phyloP scores from a whole-genome alignment of 2,113 vertebrate genomes.

The Oreochromis niloticus region DNA sequence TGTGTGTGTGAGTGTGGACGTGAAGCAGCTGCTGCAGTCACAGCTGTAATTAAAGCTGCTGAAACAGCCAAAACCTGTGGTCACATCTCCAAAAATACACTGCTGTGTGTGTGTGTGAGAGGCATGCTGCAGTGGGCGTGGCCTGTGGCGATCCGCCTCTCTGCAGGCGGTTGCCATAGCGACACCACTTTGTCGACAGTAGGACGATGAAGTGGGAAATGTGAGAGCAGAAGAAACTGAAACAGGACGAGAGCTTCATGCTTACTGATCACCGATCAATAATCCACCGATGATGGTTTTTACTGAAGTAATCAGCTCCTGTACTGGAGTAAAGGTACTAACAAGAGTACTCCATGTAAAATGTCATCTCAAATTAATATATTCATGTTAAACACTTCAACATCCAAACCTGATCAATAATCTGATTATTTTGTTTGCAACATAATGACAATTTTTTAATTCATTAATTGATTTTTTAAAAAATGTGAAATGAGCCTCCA shows the following conservation, averaged over 20 bases:
- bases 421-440: not conserved
- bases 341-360: not conserved
- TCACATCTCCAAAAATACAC: not conserved
- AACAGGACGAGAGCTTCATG: not conserved
- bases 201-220: constrained; percentile 7
- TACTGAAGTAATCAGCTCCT: not conserved
- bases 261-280: not conserved
- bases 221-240: not conserved
- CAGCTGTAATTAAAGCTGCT: constrained; percentile 17
- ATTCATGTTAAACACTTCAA: not conserved
- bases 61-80: constrained; percentile 15
- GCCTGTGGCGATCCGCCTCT: constrained; percentile 33
- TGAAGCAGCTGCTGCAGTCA: not conserved
- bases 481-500: not conserved
- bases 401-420: not conserved
- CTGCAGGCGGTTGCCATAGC: constrained; percentile 61
- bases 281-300: not conserved
- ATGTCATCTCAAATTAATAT: not conserved
- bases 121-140: constrained; percentile 59
- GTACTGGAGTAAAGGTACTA: not conserved
- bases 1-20: not conserved
- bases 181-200: constrained; percentile 31
- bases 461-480: not conserved
- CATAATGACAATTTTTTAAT: not conserved
- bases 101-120: not conserved